These are phyloP conservation scores for Neogale vison DNA, from an alignment of 2,113 vertebrate species.

Conservation along the genomic window DNA sequence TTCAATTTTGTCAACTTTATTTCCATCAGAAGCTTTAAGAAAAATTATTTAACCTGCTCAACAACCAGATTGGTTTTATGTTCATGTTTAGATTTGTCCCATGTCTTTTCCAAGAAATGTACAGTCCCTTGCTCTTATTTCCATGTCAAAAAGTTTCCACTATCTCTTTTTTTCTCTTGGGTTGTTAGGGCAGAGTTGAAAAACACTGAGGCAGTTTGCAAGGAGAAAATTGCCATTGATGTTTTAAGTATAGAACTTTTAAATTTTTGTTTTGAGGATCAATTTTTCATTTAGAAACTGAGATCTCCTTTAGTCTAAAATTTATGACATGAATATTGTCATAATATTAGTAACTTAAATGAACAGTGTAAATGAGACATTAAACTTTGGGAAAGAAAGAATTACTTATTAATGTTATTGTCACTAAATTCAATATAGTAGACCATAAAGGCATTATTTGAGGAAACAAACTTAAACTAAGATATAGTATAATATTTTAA, in stretches of 20 bases:
- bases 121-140: slow-evolving; percentile 37
- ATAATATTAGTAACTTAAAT: slow-evolving; percentile 13
- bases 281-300: slow-evolving; percentile 40
- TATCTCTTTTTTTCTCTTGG: slow-evolving; percentile 19
- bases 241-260: slow-evolving; percentile 57
- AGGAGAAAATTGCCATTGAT: slow-evolving; percentile 22
- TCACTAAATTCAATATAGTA: background rate
- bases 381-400: slow-evolving; percentile 52
- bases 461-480: slow-evolving; percentile 56
- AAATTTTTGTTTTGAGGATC: slow-evolving; percentile 49
- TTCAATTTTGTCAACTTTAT: background rate
- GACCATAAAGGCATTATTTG: slow-evolving; percentile 39
- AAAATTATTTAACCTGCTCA: background rate
- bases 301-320: slow-evolving; percentile 39
- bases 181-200: slow-evolving; percentile 17
- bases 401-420: background rate
- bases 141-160: background rate
- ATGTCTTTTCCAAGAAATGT: slow-evolving; percentile 50
- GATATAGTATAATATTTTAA: slow-evolving; percentile 49
- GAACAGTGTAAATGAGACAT: background rate
- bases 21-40: background rate
- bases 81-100: slow-evolving; percentile 59
- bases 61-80: slow-evolving; percentile 1
- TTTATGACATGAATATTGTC: background rate
- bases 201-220: background rate